Conservation (phyloP, 2,113 vertebrate species). For the Pseudorhombus dupliciocellatus region DNA sequence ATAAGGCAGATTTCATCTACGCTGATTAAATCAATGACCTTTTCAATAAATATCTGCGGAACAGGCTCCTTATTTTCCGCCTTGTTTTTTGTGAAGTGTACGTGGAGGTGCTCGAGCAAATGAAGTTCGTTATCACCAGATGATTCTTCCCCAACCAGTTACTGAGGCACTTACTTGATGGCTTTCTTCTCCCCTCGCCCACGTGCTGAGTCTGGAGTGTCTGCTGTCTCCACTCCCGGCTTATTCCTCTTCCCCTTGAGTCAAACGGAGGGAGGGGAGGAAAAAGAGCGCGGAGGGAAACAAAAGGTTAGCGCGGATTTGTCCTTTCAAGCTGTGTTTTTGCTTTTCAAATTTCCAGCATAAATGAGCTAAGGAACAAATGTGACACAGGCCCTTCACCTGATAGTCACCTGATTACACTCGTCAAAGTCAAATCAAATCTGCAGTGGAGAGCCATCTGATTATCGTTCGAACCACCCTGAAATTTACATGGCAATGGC, state of each 20-base stretch:
- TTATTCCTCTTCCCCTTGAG: conserved; percentile 94
- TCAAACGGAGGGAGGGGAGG: conserved; percentile 39
- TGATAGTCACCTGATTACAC: conserved; percentile 73
- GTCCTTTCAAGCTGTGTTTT: conserved; percentile 59
- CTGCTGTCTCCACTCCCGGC: conserved; percentile 92
- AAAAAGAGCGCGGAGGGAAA: conserved; percentile 36
- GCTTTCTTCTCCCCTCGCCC: conserved; percentile 96
- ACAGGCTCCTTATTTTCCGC: conserved; percentile 37
- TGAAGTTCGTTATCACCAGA: conserved; percentile 60
- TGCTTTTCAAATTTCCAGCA: conserved; percentile 50
- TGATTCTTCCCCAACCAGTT: conserved; percentile 64
- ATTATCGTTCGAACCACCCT: conserved; percentile 67
- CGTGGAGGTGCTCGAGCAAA: conserved; percentile 35
- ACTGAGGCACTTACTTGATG: conserved; percentile 93
- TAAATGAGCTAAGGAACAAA: conserved; percentile 65
- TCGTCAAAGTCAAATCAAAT: conserved; percentile 78
- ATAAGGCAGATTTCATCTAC: conserved; percentile 61
- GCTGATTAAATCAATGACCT: conserved; percentile 60
- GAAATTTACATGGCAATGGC: conserved; percentile 75
- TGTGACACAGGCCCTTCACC: conserved; percentile 58
- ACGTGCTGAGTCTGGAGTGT: conserved; percentile 93
- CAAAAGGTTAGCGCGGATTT: conserved; percentile 70
- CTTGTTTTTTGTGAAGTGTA: conserved; percentile 29
- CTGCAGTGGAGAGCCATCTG: conserved; percentile 64
- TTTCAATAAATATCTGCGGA: conserved; percentile 44